Base-by-base conservation (phyloP, 2,888 invertebrate species). In the Caenorhabditis japonica region DNA sequence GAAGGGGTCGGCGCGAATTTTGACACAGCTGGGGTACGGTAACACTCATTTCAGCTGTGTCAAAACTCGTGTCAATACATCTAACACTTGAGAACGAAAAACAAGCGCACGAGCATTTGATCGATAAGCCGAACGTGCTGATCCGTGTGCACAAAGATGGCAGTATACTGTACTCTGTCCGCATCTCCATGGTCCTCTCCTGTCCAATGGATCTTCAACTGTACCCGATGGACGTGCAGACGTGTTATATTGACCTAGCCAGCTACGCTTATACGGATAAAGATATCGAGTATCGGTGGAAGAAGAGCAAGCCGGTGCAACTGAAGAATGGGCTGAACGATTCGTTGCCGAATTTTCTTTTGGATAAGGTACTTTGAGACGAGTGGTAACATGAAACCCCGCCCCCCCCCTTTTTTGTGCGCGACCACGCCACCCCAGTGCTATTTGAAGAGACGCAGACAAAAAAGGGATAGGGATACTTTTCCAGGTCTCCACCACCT, bases 211-310 rank as follows among this genome's bases (percentile, higher is more conserved):
- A 95, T 90, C 91, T 97, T 84, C 76, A 86, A 78, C 76, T 81
- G 58, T 86, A 86, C 55, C 97, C 97, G 5, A 90, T 97, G 90
- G 97, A 97, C 90, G 92, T 94, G 87, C 97, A 97, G 91, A 92
- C 93, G 70, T 97, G 97, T 90, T 94, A 94, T 59, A 91, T 97
- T 81, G 91, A 94, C 87, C 94, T 97, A 93, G 95, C 95, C 81
- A 95, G 95, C 89, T 97, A 97, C 89, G 97, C 96, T 76, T 97
- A 97, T 93, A 96, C 96, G 41, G 95, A 95, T 47, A 93, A 93
- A 84, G 96, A 97, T 90, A 91, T 97, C 86, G 86, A 84, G 84
- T 97, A 96, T 90, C 91, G 93, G 82, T 97, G 96, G 96, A 95
- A 96, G 89, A 93, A 94, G 88, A 71, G 66, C 2, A 94, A 95